phyloP scores from a whole-genome alignment of 2,113 vertebrate genomes.

The Parotia lawesii region DNA sequence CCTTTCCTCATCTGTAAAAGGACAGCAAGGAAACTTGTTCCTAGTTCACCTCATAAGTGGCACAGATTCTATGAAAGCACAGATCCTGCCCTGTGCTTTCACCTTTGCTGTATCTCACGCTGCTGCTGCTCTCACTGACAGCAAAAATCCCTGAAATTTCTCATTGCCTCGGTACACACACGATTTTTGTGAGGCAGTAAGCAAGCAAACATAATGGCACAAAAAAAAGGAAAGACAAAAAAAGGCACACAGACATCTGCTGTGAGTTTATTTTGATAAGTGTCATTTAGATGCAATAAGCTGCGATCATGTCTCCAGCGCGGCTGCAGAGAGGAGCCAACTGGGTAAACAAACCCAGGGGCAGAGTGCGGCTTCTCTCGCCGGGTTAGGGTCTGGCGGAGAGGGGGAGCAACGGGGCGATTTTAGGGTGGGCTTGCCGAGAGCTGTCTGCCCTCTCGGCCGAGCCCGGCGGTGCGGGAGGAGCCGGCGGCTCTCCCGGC shows the following conservation, averaged over 20 bases:
- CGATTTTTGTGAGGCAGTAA: neutral
- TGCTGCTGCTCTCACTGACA: neutral
- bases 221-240: no score
- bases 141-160: neutral
- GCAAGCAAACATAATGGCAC: neutral
- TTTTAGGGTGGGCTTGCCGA: accelerated
- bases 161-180: accelerated
- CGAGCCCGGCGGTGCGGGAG: neutral
- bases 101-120: neutral
- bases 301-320: neutral
- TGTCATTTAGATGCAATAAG: neutral
- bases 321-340: neutral
- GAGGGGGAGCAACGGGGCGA: neutral
- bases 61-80: neutral
- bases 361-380: accelerated
- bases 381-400: neutral
- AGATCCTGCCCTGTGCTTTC: neutral
- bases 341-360: neutral
- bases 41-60: neutral
- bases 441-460: neutral
- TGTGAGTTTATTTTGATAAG: conserved; percentile 31
- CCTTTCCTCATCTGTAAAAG: neutral
- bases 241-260: neutral
- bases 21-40: neutral
- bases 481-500: neutral